Evolutionary conservation across 2,797 vertebrate genomes (phyloP).

Genomic region (Cyclura pinguis): DNA sequence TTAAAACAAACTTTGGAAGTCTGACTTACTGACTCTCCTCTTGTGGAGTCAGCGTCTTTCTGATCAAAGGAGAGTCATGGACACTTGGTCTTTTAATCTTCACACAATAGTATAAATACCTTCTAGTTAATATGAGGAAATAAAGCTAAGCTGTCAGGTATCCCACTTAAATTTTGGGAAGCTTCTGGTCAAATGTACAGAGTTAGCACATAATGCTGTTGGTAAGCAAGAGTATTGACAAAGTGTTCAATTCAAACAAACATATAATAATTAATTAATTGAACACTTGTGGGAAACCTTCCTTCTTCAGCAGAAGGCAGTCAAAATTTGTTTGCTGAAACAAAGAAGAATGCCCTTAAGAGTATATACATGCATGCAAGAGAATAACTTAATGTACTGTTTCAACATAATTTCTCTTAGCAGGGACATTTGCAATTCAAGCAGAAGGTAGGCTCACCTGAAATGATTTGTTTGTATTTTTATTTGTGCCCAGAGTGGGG

Average conservation of each 20-base stretch:
- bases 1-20: background rate
- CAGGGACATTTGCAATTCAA: conserved; percentile 71
- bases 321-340: conserved; percentile 58
- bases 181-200: conserved; percentile 14
- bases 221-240: conserved; percentile 14
- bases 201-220: conserved; percentile 16
- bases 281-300: conserved; percentile 13
- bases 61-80: conserved; percentile 37
- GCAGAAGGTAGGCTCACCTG: conserved; percentile 69
- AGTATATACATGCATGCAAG: background rate
- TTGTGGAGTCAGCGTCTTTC: conserved; percentile 41
- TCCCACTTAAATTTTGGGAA: conserved; percentile 29
- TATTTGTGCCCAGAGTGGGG: conserved; percentile 59
- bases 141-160: background rate
- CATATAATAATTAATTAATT: conserved; percentile 47
- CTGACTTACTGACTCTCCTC: background rate
- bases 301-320: conserved; percentile 25
- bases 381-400: conserved; percentile 53
- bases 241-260: conserved; percentile 42
- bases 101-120: conserved; percentile 27
- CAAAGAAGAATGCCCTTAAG: conserved; percentile 53
- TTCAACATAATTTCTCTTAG: conserved; percentile 65
- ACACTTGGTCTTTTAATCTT: conserved; percentile 37
- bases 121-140: conserved; percentile 31
- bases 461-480: conserved; percentile 69